phyloP scores from a whole-genome alignment of 2,113 vertebrate genomes.

The Alectura lathami region DNA sequence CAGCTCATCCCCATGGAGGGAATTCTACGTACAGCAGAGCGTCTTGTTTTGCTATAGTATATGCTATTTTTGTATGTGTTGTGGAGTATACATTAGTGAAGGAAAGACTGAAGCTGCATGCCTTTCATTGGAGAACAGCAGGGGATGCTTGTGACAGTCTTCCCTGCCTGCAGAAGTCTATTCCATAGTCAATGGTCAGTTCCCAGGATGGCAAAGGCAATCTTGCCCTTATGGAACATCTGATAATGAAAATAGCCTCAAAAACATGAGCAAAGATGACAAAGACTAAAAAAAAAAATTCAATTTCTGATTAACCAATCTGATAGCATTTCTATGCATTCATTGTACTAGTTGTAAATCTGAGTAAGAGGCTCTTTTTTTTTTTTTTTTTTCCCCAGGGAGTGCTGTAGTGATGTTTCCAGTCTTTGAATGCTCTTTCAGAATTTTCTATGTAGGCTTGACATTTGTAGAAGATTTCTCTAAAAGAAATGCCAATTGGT shows the following conservation, averaged over 20 bases:
- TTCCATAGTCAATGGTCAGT: background rate
- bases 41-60: background rate
- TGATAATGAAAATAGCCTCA: background rate
- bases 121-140: background rate
- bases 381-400: too few relatives aligned
- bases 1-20: rapidly evolving
- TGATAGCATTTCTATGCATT: background rate
- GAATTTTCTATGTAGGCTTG: background rate
- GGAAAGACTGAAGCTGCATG: background rate
- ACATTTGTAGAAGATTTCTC: background rate
- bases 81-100: background rate
- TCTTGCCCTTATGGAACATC: background rate
- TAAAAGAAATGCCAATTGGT: background rate
- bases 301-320: background rate
- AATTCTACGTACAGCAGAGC: background rate
- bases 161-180: background rate
- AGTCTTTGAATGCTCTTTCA: background rate
- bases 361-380: background rate
- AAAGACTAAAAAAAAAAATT: background rate
- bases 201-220: background rate
- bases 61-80: background rate
- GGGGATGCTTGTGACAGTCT: background rate
- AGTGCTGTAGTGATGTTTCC: background rate
- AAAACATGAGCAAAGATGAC: background rate
- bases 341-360: background rate